phyloP scores from a whole-genome alignment of 2,888 invertebrate species.

The Herminia tarsipennalis region DNA sequence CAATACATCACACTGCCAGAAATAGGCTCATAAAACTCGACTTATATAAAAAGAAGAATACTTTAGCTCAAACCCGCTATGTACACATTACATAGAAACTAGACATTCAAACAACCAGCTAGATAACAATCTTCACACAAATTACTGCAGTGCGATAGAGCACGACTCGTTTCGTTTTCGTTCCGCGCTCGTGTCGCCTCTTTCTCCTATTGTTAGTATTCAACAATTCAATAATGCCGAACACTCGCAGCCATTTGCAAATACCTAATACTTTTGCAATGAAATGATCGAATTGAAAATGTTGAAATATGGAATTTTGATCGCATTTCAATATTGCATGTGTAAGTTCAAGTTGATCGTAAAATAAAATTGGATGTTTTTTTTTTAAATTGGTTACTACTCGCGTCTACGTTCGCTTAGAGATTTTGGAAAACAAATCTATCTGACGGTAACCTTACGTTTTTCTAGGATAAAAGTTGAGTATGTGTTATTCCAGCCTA shows the following conservation, averaged over 20 bases:
- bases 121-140: conserved; percentile 1
- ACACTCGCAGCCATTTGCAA: conserved; percentile 12
- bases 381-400: neutral
- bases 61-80: too few species aligned
- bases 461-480: too few species aligned
- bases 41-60: too few species aligned
- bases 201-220: conserved; percentile 35
- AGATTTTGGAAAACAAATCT: too few species aligned
- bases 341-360: neutral
- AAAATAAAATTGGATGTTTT: neutral
- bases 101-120: neutral
- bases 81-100: too few species aligned
- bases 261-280: conserved; percentile 16
- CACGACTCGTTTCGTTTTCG: conserved; percentile 25
- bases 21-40: too few species aligned
- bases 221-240: conserved; percentile 35
- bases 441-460: too few species aligned
- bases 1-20: too few species aligned
- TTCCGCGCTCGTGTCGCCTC: conserved; percentile 22
- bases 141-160: conserved; percentile 14
- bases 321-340: conserved; percentile 6
- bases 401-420: too few species aligned
- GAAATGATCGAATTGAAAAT: conserved; percentile 20
- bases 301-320: conserved; percentile 22
- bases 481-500: too few species aligned